These are phyloP conservation scores for Cydia splendana DNA, from an alignment of 1,140 invertebrate species.

Conservation along the genomic window DNA sequence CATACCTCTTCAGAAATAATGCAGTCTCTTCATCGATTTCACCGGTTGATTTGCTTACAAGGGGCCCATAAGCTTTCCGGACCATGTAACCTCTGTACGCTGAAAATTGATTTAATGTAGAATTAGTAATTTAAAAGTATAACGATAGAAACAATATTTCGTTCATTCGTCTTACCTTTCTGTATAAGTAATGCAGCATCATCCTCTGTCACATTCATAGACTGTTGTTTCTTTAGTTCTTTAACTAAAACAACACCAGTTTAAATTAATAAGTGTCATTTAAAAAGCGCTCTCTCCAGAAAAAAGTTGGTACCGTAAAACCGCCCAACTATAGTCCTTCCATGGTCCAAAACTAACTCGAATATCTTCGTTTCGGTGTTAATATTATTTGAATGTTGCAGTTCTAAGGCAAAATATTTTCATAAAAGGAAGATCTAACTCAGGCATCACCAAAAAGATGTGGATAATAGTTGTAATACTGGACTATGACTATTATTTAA, in stretches of 20 bases:
- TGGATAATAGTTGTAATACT: no score
- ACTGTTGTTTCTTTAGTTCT: slow-evolving; percentile 71
- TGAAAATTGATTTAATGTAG: slow-evolving; percentile 63
- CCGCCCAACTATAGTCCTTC: no score
- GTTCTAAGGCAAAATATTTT: no score
- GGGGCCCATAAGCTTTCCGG: slow-evolving; percentile 83
- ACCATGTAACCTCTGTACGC: slow-evolving; percentile 86
- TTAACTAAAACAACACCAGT: slow-evolving; percentile 55
- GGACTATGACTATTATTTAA: no score
- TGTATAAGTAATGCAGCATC: slow-evolving; percentile 86
- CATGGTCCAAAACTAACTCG: no score
- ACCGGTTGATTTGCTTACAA: slow-evolving; percentile 82
- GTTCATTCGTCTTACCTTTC: slow-evolving; percentile 81
- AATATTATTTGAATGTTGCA: no score
- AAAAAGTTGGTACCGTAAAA: background rate
- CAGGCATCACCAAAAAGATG: no score
- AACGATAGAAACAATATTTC: background rate
- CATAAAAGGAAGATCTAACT: no score
- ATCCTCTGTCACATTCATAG: slow-evolving; percentile 78
- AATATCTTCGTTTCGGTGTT: no score
- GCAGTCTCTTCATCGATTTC: slow-evolving; percentile 85
- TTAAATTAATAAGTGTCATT: background rate
- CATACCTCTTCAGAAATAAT: slow-evolving; percentile 86
- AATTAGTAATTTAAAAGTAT: background rate
- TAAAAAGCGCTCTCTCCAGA: no score